Evolutionary conservation across 2,888 invertebrate genomes (phyloP).

Genomic region (Apoda limacodes): DNA sequence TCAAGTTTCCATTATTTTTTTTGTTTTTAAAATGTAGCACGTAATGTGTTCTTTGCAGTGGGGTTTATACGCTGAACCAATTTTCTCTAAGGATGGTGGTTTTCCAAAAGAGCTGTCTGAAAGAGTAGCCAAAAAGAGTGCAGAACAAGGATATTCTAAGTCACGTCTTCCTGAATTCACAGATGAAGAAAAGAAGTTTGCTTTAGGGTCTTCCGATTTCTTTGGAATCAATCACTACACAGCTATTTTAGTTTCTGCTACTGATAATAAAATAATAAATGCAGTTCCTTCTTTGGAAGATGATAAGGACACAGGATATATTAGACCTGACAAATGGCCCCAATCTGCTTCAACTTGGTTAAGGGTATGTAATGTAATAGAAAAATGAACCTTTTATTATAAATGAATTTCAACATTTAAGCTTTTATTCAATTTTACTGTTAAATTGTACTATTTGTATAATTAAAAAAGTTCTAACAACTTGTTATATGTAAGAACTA

Average conservation of each 20-base stretch:
- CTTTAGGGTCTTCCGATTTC: slow-evolving; percentile 72
- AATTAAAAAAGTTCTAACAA: too few species aligned
- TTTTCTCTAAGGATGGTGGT: slow-evolving; percentile 69
- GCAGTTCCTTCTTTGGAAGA: slow-evolving; percentile 29
- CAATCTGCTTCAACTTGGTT: slow-evolving; percentile 35
- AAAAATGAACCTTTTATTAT: too few species aligned
- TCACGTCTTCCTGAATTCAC: slow-evolving; percentile 72
- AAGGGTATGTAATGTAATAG: too few species aligned
- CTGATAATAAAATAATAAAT: slow-evolving; percentile 21
- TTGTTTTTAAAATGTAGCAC: too few species aligned
- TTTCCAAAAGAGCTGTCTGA: slow-evolving; percentile 72
- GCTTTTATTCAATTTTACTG: too few species aligned
- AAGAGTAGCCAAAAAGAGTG: slow-evolving; percentile 64
- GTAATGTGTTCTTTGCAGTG: slow-evolving; percentile 44
- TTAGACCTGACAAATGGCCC: slow-evolving; percentile 29
- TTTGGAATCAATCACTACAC: slow-evolving; percentile 79
- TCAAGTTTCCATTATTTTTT: too few species aligned
- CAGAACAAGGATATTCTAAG: slow-evolving; percentile 58
- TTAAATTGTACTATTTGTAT: too few species aligned
- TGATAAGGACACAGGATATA: slow-evolving; percentile 27
- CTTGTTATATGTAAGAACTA: too few species aligned
- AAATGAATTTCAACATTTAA: too few species aligned
- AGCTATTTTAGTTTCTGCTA: slow-evolving; percentile 42
- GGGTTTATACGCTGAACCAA: slow-evolving; percentile 71
- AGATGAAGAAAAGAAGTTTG: slow-evolving; percentile 65